Evolutionary conservation across 2,888 invertebrate species (phyloP).

Genomic region (Agriopis aurantiaria): DNA sequence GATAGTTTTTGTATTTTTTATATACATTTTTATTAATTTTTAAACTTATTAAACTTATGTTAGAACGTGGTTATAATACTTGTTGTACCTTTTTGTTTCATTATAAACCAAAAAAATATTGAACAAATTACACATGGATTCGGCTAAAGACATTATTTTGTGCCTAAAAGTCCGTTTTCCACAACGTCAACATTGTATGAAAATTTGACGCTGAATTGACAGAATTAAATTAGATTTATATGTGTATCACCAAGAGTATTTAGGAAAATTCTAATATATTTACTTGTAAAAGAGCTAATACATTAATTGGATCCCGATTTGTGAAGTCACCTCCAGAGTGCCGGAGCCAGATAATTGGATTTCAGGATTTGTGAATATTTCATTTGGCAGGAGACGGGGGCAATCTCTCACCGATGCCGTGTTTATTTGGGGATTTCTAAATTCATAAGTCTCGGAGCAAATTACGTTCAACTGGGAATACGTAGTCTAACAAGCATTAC

Average conservation of each 20-base stretch:
- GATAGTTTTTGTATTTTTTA: too few relatives aligned
- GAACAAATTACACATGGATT: too few relatives aligned
- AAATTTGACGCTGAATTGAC: too few relatives aligned
- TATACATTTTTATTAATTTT: too few relatives aligned
- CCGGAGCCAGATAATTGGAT: conserved; percentile 54
- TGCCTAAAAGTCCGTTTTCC: too few relatives aligned
- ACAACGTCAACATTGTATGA: too few relatives aligned
- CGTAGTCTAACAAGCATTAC: not conserved
- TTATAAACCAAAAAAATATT: too few relatives aligned
- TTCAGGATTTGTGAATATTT: conserved; percentile 56
- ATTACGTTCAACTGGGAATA: conserved; percentile 22
- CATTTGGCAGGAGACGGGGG: conserved; percentile 41
- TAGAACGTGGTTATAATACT: too few relatives aligned
- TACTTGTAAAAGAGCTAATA: conserved; percentile 26
- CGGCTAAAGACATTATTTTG: too few relatives aligned
- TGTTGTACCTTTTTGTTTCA: too few relatives aligned
- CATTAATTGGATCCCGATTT: conserved; percentile 35
- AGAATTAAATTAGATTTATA: not conserved
- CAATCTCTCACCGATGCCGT: conserved; percentile 32
- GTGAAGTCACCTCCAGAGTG: conserved; percentile 41
- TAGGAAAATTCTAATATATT: conserved; percentile 11
- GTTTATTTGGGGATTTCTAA: conserved; percentile 37
- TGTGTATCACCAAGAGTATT: not conserved
- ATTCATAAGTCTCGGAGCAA: conserved; percentile 24
- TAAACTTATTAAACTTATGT: too few relatives aligned